phyloP scores from a whole-genome alignment of 1,140 invertebrate genomes.

The Pantala flavescens region DNA sequence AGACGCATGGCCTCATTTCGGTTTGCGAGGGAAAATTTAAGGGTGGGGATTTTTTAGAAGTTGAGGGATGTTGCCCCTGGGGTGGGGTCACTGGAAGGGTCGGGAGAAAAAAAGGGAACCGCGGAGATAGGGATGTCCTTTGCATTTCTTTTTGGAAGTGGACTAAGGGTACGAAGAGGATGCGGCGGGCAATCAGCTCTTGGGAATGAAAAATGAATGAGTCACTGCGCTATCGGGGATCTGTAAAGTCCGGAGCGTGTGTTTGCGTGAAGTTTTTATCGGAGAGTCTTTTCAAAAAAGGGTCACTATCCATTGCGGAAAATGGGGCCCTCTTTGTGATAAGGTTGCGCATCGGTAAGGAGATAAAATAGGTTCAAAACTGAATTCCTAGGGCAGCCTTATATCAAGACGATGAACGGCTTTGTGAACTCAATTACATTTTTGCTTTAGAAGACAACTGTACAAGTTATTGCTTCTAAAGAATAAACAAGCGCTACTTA shows the following conservation, averaged over 20 bases:
- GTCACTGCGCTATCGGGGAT: background rate
- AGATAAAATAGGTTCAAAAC: too few relatives aligned
- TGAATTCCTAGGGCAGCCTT: too few relatives aligned
- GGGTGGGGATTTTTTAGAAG: background rate
- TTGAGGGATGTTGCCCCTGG: background rate
- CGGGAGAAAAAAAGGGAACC: background rate
- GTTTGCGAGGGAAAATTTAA: background rate
- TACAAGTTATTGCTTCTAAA: too few relatives aligned
- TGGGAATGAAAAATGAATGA: constrained; percentile 7
- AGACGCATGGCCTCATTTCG: background rate
- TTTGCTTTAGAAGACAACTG: too few relatives aligned
- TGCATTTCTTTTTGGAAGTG: background rate
- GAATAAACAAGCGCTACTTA: too few relatives aligned
- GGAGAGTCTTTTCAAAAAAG: background rate
- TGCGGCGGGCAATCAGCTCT: background rate
- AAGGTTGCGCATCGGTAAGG: too few relatives aligned
- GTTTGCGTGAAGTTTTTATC: background rate
- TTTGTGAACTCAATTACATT: too few relatives aligned
- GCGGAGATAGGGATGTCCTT: background rate
- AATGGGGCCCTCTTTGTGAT: too few relatives aligned
- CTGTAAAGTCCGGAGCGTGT: background rate
- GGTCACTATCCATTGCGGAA: background rate
- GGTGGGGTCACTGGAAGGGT: background rate
- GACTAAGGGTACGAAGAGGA: background rate
- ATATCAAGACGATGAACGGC: too few relatives aligned